Percentiles rank a stretch among this genome's conserved stretches.
Evolutionary conservation across 2,797 vertebrate species (phyloP).

Genomic region (Hapalemur alaotrensis): DNA sequence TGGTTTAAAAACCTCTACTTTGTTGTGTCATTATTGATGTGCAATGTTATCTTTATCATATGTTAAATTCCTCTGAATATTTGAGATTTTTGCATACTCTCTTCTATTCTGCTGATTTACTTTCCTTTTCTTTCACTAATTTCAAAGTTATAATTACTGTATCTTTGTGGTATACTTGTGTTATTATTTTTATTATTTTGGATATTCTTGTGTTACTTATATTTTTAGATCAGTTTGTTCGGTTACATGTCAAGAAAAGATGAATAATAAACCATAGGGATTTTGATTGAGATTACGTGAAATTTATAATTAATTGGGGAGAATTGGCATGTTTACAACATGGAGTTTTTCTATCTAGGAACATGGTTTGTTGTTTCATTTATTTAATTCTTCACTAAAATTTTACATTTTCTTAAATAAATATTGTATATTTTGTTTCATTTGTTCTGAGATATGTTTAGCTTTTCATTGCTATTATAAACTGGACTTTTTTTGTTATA

Average conservation of each 20-base stretch:
- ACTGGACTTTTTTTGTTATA: not conserved
- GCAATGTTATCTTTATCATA: not conserved
- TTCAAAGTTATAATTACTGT: not conserved
- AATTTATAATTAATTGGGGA: constrained; percentile 25
- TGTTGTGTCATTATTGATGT: not conserved
- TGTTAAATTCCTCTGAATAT: not conserved
- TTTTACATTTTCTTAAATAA: not conserved
- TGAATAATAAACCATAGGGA: not conserved
- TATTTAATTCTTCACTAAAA: not conserved
- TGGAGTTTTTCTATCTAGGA: constrained; percentile 4
- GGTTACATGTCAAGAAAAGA: not conserved
- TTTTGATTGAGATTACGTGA: constrained; percentile 31
- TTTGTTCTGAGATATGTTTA: constrained; percentile 21
- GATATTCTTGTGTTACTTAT: not conserved
- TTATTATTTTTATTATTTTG: constrained; percentile 4
- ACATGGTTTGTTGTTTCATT: not conserved
- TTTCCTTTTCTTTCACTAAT: not conserved
- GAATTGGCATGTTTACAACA: not conserved
- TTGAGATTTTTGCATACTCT: not conserved
- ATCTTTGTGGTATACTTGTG: not conserved
- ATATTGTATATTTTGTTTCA: not conserved
- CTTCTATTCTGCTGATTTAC: not conserved
- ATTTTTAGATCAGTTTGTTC: not conserved
- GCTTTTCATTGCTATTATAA: not conserved
- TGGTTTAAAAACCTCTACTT: not conserved